Base-by-base conservation (phyloP, 2,113 vertebrate genomes). In the Protobothrops flavoviridis region DNA sequence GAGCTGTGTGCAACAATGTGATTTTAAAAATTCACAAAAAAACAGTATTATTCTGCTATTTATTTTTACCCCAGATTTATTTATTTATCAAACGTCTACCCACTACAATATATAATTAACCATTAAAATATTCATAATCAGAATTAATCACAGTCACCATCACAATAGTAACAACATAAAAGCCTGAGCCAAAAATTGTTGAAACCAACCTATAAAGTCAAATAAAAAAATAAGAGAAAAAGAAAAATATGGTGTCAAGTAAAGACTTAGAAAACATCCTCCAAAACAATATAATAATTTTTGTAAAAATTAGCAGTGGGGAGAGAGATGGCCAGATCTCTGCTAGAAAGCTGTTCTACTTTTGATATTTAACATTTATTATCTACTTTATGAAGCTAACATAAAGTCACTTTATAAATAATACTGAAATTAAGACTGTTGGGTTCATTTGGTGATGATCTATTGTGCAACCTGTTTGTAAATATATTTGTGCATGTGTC, bases 311-410 rank as follows among this genome's bases (percentile, higher is more conserved):
- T n/a, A 69, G 61, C 61, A 69, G 61, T 61, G 24, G 59, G 26
- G 12, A 69, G 26, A 11, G 29, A 69, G 26, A n/a, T n/a, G 12
- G 61, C 12, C 61, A 69, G 12, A 69, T 69, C 26, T 69, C 61
- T 13, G 29, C 4, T 13, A n/a, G 3, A 10, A 64, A 59, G 10
- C 61, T 29, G 26, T 69, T 69, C 29, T 29, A 69, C 61, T n/a
- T 13, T n/a, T 64, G 26, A 69, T n/a, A 13, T 13, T 69, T n/a
- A 69, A 69, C 29, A 13, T 13, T 69, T 69, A 69, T n/a, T 21
- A n/a, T 5, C 93, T 88, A 85, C 85, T 12, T 29, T 87, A 12
- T 12, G 57, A 61, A 90, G 13, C 90, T 91, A 89, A 95, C 90
- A 0, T 33, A 43, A 43, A 53, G 5, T 48, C 0, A 89, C 17